phyloP scores from a whole-genome alignment of 2,113 vertebrate species.

The Heloderma charlesbogerti region DNA sequence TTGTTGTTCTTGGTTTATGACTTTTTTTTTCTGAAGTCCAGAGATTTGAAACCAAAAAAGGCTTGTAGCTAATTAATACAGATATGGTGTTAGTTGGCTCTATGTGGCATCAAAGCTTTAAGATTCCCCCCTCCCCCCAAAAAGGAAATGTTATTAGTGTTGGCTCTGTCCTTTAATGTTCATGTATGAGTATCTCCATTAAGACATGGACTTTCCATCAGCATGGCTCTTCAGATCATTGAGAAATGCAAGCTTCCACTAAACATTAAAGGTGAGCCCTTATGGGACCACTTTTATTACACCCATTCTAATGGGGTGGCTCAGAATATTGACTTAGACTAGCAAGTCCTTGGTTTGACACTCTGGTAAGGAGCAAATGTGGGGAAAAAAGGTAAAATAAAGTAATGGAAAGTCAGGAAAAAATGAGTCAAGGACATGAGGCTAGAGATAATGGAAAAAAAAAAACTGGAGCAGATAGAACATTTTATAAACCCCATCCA shows the following conservation, averaged over 20 bases:
- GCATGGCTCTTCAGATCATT: not conserved
- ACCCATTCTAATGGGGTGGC: not conserved
- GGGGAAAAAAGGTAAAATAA: not conserved
- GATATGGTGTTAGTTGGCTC: not conserved
- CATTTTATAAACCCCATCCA: not conserved
- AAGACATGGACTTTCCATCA: not conserved
- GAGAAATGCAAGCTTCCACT: not conserved
- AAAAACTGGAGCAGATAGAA: not conserved
- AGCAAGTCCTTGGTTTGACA: not conserved
- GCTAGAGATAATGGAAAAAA: not conserved
- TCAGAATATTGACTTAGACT: not conserved
- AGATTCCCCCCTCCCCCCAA: not conserved
- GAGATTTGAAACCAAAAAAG: not conserved
- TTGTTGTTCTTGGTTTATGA: not conserved
- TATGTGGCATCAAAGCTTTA: not conserved
- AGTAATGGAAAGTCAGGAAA: not conserved
- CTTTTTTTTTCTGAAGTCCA: not conserved
- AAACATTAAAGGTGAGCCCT: not conserved
- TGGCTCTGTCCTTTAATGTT: not conserved
- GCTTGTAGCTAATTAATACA: not conserved
- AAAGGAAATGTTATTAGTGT: not conserved
- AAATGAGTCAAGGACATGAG: not conserved
- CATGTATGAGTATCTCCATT: not conserved
- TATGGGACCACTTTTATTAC: not conserved
- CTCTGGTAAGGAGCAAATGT: conserved; percentile 11